A percentile compares a stretch with the other conserved stretches of the same genome.
These are phyloP conservation scores for Clamator glandarius DNA, from an alignment of 2,797 vertebrate genomes.

Conservation along the genomic window DNA sequence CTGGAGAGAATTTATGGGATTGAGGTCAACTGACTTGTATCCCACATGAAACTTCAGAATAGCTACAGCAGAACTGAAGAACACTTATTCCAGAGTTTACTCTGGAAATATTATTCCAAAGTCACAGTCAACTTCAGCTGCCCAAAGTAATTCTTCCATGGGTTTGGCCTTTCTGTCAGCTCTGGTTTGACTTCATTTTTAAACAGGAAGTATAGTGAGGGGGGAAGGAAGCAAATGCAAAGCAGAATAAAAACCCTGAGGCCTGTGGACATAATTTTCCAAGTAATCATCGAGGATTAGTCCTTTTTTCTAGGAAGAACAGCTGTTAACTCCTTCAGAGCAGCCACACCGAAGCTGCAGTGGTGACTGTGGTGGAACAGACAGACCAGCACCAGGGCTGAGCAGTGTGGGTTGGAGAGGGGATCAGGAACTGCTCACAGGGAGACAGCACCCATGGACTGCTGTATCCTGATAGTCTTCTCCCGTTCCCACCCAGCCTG, in stretches of 20 bases:
- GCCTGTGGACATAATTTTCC: background rate
- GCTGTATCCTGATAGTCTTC: background rate
- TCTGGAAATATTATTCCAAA: background rate
- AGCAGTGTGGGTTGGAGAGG: too few species aligned
- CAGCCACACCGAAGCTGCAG: background rate
- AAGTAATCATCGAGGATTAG: background rate
- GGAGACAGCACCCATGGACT: fast-evolving
- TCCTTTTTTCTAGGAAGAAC: background rate
- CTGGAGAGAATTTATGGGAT: background rate
- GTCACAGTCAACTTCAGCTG: background rate
- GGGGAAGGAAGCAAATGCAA: fast-evolving
- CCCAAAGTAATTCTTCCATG: background rate
- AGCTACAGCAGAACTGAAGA: background rate
- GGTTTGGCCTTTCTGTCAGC: background rate
- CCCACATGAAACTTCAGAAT: background rate
- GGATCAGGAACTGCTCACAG: background rate
- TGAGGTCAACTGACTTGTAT: background rate
- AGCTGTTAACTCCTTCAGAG: background rate
- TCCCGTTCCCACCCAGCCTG: background rate
- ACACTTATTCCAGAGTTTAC: background rate
- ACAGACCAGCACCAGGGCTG: fast-evolving
- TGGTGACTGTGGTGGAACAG: background rate
- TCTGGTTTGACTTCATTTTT: background rate
- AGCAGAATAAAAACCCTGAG: background rate
- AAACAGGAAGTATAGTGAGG: background rate